These are phyloP conservation scores for Bungarus multicinctus DNA, from an alignment of 2,113 vertebrate species.

Conservation along the genomic window DNA sequence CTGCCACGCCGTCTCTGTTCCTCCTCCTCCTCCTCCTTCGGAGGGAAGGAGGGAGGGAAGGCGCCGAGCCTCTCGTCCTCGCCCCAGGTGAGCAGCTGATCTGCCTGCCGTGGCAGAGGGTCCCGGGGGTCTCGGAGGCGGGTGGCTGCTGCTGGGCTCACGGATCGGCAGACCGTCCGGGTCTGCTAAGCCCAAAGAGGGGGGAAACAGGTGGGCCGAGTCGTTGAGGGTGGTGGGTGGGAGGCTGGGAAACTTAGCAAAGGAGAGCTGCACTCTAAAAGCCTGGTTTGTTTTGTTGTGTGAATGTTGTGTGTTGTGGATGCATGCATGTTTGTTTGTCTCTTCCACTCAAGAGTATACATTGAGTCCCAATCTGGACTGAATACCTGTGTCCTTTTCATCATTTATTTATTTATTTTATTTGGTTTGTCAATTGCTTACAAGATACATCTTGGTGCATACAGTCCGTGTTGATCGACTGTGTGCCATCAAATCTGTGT, in stretches of 20 bases:
- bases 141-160: neutral
- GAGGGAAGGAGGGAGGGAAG: neutral
- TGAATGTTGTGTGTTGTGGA: neutral
- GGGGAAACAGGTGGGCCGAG: neutral
- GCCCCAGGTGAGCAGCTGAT: neutral
- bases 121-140: neutral
- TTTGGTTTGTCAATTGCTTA: too few species aligned
- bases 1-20: neutral
- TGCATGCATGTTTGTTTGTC: neutral
- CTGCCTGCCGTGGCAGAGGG: neutral
- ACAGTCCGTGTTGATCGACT: neutral
- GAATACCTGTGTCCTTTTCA: neutral
- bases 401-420: too few species aligned
- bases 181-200: neutral
- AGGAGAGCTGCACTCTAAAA: neutral
- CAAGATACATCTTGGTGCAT: neutral
- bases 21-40: neutral
- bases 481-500: neutral
- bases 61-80: neutral
- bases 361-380: neutral
- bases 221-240: fast-evolving
- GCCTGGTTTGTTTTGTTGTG: neutral
- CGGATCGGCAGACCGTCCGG: neutral
- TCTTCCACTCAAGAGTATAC: neutral
- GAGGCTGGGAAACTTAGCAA: neutral